Percentiles rank a stretch among this genome's conserved stretches.
These are phyloP conservation scores for Tyrannus savana DNA, from an alignment of 2,113 vertebrate genomes.

Conservation along the genomic window DNA sequence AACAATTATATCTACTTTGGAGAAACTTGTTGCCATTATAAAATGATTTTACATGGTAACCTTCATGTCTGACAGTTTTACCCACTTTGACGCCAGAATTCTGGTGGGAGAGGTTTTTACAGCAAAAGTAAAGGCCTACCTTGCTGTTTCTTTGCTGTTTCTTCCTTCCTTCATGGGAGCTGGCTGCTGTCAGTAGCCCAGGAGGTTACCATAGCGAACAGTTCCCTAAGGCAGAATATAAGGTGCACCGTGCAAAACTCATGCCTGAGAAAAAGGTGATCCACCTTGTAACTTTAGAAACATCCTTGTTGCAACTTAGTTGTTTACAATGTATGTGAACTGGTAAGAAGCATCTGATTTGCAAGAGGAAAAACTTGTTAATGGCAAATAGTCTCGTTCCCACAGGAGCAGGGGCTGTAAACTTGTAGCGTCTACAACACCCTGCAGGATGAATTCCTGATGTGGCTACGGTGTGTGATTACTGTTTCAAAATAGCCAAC, in stretches of 20 bases:
- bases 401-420: not conserved
- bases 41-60: not conserved
- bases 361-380: not conserved
- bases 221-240: not conserved
- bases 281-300: not conserved
- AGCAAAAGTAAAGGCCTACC: not conserved
- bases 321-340: fast-evolving
- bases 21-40: conserved; percentile 40
- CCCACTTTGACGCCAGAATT: not conserved
- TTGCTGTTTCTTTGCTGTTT: not conserved
- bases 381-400: not conserved
- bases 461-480: not conserved
- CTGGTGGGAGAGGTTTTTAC: not conserved
- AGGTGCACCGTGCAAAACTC: not conserved
- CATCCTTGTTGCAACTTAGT: not conserved
- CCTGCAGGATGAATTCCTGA: not conserved
- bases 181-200: conserved; percentile 8
- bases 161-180: not conserved
- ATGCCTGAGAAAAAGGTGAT: not conserved
- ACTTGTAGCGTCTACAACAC: not conserved
- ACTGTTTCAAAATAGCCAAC: not conserved
- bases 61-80: not conserved
- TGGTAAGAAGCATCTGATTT: not conserved
- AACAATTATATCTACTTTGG: conserved; percentile 28
- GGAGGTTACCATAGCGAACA: conserved; percentile 27